Evolutionary conservation across 2,888 invertebrate genomes (phyloP), one percentile per base, ranked within the genome.

Genomic region (Poecilobothrus nobilitatus): DNA sequence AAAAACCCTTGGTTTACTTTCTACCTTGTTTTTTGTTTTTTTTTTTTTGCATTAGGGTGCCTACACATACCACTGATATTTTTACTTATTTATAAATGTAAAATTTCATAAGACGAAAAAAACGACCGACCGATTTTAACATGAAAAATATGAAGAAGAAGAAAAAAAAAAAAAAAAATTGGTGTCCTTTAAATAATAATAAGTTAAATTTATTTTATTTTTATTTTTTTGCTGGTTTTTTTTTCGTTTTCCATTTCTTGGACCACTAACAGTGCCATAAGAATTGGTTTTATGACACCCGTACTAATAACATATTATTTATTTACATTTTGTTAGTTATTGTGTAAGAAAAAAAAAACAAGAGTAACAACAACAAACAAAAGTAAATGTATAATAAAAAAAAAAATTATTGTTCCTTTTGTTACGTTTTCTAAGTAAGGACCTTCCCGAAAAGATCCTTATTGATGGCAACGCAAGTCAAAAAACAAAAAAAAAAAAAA

Each of bases 231-330:
- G 18, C 27, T 3, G n/a, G n/a, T n/a, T n/a, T n/a, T n/a, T n/a
- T n/a, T n/a, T n/a, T n/a, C n/a, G n/a, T n/a, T n/a, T n/a, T n/a
- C n/a, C n/a, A n/a, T n/a, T n/a, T n/a, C n/a, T n/a, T 18, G 18
- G 53, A n/a, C n/a, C 53, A 53, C 18, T 53, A 53, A 53, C 53
- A 53, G 15, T 53, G 53, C 18, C 53, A 53, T 53, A n/a, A 53
- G 37, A 53, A 53, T 53, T 53, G 53, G 53, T 53, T 53, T 53
- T 53, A 53, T 53, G 53, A 53, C 53, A 53, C 53, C 53, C 15
- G 53, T 18, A 53, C 53, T 53, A 53, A 53, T 53, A 53, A 12
- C 53, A 53, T 53, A 53, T 53, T 53, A 53, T 53, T 53, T 53
- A 53, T 53, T 53, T 53, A 53, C n/a, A 53, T 53, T 53, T 53